Evolutionary conservation across 2,113 vertebrate genomes (phyloP).

Genomic region (Empidonax traillii): DNA sequence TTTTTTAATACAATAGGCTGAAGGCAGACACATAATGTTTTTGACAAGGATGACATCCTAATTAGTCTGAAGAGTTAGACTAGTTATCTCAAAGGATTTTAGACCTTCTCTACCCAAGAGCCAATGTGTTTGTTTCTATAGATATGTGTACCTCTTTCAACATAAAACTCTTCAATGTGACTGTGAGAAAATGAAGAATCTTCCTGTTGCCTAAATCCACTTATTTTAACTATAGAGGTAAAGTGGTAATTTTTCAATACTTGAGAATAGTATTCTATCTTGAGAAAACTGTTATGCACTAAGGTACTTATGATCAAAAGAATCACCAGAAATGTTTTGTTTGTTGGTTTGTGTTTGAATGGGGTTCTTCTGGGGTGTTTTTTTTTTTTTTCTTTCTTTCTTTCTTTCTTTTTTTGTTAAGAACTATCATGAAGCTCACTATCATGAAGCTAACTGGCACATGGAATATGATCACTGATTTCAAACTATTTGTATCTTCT

Average conservation of each 20-base stretch:
- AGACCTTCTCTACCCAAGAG: neutral
- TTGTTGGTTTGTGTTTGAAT: neutral
- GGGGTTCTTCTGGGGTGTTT: accelerated
- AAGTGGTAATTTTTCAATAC: neutral
- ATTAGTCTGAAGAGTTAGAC: neutral
- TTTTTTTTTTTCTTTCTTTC: no score
- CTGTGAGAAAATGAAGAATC: neutral
- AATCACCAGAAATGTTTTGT: neutral
- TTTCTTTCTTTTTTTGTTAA: neutral
- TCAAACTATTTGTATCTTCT: neutral
- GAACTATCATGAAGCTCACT: neutral
- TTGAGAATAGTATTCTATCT: neutral
- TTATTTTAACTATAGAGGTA: neutral
- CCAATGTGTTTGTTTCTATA: neutral
- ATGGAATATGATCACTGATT: neutral
- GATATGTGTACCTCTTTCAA: neutral
- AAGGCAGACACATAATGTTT: neutral
- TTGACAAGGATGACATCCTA: conserved; percentile 13
- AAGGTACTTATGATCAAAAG: neutral
- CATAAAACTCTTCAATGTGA: neutral
- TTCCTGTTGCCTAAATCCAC: neutral
- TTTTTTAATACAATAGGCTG: neutral
- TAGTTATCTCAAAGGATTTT: neutral
- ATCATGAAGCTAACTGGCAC: neutral
- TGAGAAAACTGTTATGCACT: neutral